Evolutionary conservation across 2,888 invertebrate genomes (phyloP).

Genomic region (Aphodius granarius): DNA sequence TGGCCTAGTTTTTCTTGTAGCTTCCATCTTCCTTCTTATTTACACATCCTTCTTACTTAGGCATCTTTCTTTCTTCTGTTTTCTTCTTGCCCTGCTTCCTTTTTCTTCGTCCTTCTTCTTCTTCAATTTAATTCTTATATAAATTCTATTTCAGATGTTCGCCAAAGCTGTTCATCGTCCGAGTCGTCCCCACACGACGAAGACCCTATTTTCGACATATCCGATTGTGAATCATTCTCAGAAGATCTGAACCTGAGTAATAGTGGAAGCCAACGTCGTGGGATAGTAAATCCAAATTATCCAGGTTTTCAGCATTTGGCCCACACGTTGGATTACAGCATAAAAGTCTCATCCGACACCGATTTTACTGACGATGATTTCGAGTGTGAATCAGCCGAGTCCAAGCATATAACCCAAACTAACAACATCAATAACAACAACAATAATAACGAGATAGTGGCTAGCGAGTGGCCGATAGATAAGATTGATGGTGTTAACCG

Average conservation of each 20-base stretch:
- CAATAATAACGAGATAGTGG: slow-evolving; percentile 41
- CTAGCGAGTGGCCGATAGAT: slow-evolving; percentile 42
- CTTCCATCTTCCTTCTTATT: too few species aligned
- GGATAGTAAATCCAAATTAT: slow-evolving; percentile 83
- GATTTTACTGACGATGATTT: slow-evolving; percentile 55
- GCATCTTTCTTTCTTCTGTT: too few species aligned
- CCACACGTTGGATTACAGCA: slow-evolving; percentile 61
- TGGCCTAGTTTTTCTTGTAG: too few species aligned
- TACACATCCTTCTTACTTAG: too few species aligned
- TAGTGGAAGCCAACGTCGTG: slow-evolving; percentile 57
- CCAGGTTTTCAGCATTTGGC: slow-evolving; percentile 83
- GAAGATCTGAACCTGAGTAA: slow-evolving; percentile 49
- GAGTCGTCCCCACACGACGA: slow-evolving; percentile 58
- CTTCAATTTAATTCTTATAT: too few species aligned
- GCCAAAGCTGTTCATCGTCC: slow-evolving; percentile 52
- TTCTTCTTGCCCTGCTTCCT: too few species aligned
- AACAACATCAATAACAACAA: slow-evolving; percentile 48
- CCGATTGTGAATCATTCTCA: slow-evolving; percentile 54
- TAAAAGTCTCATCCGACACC: slow-evolving; percentile 50
- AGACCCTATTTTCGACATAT: slow-evolving; percentile 59
- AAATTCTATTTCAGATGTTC: too few species aligned
- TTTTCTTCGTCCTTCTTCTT: neutral
- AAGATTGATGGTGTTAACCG: slow-evolving; percentile 57
- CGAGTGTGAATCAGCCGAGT: slow-evolving; percentile 52
- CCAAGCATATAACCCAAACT: slow-evolving; percentile 50